Conservation (phyloP, 2,797 vertebrate species). For the Epinephelus awoara region DNA sequence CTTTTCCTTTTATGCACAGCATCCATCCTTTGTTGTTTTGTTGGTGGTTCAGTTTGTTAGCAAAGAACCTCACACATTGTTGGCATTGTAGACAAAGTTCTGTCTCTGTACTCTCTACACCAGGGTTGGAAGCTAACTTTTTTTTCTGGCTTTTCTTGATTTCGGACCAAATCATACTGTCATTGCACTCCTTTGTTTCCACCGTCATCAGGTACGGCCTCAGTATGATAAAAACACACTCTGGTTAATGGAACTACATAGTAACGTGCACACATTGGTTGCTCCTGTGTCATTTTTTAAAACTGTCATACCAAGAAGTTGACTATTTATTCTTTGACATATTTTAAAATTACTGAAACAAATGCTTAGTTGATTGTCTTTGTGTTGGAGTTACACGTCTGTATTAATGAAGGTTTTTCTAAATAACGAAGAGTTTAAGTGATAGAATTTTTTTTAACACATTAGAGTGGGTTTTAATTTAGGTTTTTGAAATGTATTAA, state of each 20-base stretch:
- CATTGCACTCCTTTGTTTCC: slow-evolving; percentile 60
- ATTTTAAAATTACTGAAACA: slow-evolving; percentile 32
- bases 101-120: slow-evolving; percentile 39
- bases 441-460: slow-evolving; percentile 34
- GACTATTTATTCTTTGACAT: slow-evolving; percentile 49
- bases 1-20: slow-evolving; percentile 29
- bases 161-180: slow-evolving; percentile 64
- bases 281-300: background rate
- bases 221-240: slow-evolving; percentile 21
- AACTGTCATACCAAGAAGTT: slow-evolving; percentile 23
- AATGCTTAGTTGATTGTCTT: slow-evolving; percentile 27
- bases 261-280: background rate
- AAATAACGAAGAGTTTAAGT: slow-evolving; percentile 27
- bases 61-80: slow-evolving; percentile 44
- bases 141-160: slow-evolving; percentile 31
- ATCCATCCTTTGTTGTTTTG: slow-evolving; percentile 72
- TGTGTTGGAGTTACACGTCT: slow-evolving; percentile 27
- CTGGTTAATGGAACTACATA: background rate
- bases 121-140: slow-evolving; percentile 23
- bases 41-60: slow-evolving; percentile 51
- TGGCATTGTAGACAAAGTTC: slow-evolving; percentile 31
- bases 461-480: slow-evolving; percentile 42
- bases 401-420: slow-evolving; percentile 67
- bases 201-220: slow-evolving; percentile 43
- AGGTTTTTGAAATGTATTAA: slow-evolving; percentile 39